Percentiles rank a stretch among this genome's conserved stretches.
These are phyloP conservation scores for Podiceps cristatus DNA, from an alignment of 2,113 vertebrate species.

Conservation along the genomic window DNA sequence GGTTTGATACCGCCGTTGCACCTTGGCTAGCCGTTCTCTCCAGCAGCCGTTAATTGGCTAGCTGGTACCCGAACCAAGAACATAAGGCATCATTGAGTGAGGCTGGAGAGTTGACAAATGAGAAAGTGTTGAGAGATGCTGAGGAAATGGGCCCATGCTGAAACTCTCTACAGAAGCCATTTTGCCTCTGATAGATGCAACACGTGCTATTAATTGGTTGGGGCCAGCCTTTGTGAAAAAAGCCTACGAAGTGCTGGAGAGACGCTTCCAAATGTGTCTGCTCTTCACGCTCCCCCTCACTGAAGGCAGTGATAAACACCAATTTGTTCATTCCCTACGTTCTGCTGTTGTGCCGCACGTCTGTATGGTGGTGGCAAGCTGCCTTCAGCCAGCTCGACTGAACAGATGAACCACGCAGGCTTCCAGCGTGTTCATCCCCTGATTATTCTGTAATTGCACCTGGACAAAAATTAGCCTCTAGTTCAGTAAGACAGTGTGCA, in stretches of 20 bases:
- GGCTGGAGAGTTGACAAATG: conserved; percentile 27
- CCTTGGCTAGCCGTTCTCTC: not conserved
- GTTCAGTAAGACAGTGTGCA: not conserved
- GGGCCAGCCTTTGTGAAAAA: conserved; percentile 28
- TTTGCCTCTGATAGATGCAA: conserved; percentile 43
- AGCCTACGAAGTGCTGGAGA: not conserved
- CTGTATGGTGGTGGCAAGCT: not conserved
- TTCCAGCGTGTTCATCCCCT: not conserved
- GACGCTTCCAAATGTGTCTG: not conserved
- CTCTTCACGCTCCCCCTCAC: not conserved
- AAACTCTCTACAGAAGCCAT: conserved; percentile 45
- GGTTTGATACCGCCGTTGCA: not conserved
- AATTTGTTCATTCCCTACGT: conserved; percentile 42
- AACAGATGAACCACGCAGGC: not conserved
- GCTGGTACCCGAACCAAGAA: not conserved
- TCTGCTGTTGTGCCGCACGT: not conserved
- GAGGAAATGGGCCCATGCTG: not conserved
- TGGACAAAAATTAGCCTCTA: not conserved
- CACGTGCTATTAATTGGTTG: not conserved
- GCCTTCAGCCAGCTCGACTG: not conserved
- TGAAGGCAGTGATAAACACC: not conserved
- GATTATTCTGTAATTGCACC: conserved; percentile 3
- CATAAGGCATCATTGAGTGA: not conserved
- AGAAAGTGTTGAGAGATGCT: conserved; percentile 22
- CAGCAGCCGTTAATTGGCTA: not conserved